Percentiles rank a stretch among this genome's conserved stretches.
phyloP scores from a whole-genome alignment of 2,797 vertebrate species.

The Hemitrygon akajei region DNA sequence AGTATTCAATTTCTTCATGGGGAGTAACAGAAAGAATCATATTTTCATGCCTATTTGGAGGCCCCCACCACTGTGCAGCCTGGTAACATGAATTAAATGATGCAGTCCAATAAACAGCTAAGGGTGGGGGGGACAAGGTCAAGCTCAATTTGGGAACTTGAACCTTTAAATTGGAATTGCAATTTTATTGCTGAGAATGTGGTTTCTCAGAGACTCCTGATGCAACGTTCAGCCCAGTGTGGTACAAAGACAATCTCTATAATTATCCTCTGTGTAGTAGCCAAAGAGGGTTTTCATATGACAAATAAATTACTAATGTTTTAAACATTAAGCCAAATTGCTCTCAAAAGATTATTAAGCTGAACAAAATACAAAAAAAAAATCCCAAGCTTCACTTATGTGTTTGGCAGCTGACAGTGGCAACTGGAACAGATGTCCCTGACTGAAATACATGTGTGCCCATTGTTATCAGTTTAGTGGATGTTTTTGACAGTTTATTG shows the following conservation, averaged over 20 bases:
- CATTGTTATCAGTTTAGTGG: slow-evolving; percentile 34
- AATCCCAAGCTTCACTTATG: background rate
- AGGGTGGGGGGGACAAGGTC: background rate
- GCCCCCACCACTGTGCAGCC: background rate
- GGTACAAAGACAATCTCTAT: background rate
- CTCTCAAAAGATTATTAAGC: background rate
- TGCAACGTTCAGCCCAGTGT: too few relatives aligned
- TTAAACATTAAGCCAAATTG: background rate
- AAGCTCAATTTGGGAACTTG: background rate
- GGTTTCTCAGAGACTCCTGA: background rate
- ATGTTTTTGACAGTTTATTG: slow-evolving; percentile 45
- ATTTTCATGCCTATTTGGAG: background rate
- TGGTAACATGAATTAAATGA: background rate
- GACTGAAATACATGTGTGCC: background rate
- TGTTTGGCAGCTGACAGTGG: background rate
- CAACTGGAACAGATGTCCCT: background rate
- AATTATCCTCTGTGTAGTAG: background rate
- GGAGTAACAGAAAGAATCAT: background rate
- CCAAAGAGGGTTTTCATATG: background rate
- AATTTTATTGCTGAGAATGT: background rate
- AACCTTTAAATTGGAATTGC: background rate
- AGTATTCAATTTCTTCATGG: background rate
- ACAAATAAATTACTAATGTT: background rate
- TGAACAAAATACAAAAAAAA: background rate
- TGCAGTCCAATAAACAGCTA: background rate